Evolutionary conservation across 1,140 invertebrate genomes (phyloP), one percentile per base, ranked within the genome.

Genomic region (Leptopilina clavipes): DNA sequence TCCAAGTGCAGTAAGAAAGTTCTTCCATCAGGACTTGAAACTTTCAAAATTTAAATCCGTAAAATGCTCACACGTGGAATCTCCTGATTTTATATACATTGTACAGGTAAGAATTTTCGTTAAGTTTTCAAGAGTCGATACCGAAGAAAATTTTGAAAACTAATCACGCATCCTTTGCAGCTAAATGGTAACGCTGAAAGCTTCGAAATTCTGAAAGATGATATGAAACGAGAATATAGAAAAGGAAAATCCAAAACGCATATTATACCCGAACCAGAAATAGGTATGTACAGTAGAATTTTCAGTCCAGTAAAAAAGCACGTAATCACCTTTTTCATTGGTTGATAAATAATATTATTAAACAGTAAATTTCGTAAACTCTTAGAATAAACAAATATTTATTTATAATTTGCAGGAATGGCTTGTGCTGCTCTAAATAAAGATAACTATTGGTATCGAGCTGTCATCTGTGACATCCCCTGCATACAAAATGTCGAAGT

Each of bases 391-490:
- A 17, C 18, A 43, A 31, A 54, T n/a, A n/a, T n/a, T 22, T 14
- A 25, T 73, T n/a, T 8, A 70, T 78, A n/a, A 59, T 76, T 81
- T 84, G 52, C 79, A 92, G 92, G 91, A 81, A 86, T 88, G 88
- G 80, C 84, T 10, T 92, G 89, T 72, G 90, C 92, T 72, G 89
- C 88, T 3, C 79, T 82, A 73, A 88, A 86, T 48, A 76, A 76
- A 3, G 89, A 91, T 72, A 76, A 85, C 14, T 74, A 17, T 11
- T 93, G 91, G 91, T 86, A 90, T 75, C 86, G 92, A 52, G 91
- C 83, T 1, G 75, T 83, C 48, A 86, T 93, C 3, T 65, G 75
- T 9, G 81, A 81, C 43, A 78, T 90, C 17, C 87, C 86, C 2
- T 85, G 84, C 2, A 70, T 84, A 22, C 84, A 86, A 56, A 86